Percentiles rank a stretch among this genome's conserved stretches.
Evolutionary conservation across 2,113 vertebrate species (phyloP).

Genomic region (Zosterops lateralis): DNA sequence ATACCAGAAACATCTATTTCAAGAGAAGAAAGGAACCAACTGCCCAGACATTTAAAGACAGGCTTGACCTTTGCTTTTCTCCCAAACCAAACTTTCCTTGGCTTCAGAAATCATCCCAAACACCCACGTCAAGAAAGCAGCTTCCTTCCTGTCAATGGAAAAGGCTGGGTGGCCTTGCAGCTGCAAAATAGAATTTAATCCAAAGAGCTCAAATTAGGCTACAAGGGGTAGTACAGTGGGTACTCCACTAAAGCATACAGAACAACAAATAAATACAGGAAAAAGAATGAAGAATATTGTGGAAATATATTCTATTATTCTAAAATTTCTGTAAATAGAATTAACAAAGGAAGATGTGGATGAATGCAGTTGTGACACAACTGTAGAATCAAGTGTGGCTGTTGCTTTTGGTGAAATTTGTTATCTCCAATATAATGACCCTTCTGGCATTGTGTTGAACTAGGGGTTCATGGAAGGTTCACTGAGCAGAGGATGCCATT

Average conservation of each 20-base stretch:
- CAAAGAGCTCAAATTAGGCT: background rate
- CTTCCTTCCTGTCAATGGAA: background rate
- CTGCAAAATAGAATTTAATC: background rate
- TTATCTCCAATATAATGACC: background rate
- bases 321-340: background rate
- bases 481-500: conserved; percentile 17
- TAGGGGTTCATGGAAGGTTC: conserved; percentile 31
- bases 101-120: background rate
- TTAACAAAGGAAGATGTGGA: background rate
- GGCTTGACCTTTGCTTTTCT: conserved; percentile 1
- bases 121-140: background rate
- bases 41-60: background rate
- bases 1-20: background rate
- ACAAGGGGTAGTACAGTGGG: background rate
- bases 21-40: background rate
- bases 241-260: background rate
- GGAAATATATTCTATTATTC: background rate
- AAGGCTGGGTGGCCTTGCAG: conserved; percentile 13
- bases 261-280: background rate
- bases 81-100: background rate
- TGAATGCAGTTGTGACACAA: background rate
- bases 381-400: background rate
- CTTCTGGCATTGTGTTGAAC: background rate
- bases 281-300: background rate
- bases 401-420: background rate